Evolutionary conservation across 23 tunicate genomes (phyloP), one percentile per base, ranked within the genome.

Genomic region (Trididemnum clinides): DNA sequence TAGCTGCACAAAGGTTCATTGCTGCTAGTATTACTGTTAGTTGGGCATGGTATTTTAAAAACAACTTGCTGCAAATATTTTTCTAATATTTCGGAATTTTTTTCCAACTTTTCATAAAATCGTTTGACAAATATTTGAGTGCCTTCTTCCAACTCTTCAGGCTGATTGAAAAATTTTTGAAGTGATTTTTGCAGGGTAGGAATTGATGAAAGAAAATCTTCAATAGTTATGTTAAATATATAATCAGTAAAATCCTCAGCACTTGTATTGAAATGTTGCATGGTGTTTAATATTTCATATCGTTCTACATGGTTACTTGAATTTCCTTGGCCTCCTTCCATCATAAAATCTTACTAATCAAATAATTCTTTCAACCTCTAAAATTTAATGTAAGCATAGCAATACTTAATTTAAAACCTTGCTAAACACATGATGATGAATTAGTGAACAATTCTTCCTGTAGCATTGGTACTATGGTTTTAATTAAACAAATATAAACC

Each of bases 191-290:
- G 71, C 51, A 49, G 33, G 32, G 5, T 39, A 25, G 86, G 81
- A 22, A 88, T 64, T n/a, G 25, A 37, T 4, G 74, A 63, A 50
- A 78, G 21, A 64, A 86, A 86, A 31, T 86, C 44, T 32, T 86
- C 57, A 64, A 86, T 35, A 54, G 73, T 28, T 31, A 62, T 25
- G 57, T 88, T 88, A 44, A 88, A 88, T 31, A 88, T 19, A 49
- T 50, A 27, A 57, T 81, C 80, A 15, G 86, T 51, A 27, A 69
- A 70, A 31, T 88, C 86, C 51, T 81, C 85, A 15, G 91, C 86
- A 51, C 34, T 81, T 33, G 82, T 81, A 21, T 71, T 77, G 71
- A 88, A 88, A 33, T 88, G 57, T 51, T 88, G 91, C 28, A 79
- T 57, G 0, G 82, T 71, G 65, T 64, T 32, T 31, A 66, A 66